Evolutionary conservation across 2,888 invertebrate genomes (phyloP).

Genomic region (Amblyteles armatorius): DNA sequence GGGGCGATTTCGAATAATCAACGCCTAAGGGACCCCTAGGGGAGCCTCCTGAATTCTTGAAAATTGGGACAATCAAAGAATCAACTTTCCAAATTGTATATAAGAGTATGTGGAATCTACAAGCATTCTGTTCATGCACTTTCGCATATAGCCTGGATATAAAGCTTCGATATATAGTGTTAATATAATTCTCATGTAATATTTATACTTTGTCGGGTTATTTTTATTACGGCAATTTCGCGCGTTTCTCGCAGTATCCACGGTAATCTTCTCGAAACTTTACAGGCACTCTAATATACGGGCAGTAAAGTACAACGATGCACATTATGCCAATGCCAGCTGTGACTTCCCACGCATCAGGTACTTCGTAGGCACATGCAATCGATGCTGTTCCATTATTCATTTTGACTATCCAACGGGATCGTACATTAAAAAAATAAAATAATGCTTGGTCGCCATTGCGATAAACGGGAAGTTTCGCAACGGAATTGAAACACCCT

Average conservation of each 20-base stretch:
- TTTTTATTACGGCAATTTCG: constrained; percentile 47
- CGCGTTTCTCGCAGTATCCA: background rate
- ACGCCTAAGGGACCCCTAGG: background rate
- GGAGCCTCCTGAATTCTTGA: background rate
- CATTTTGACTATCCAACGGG: constrained; percentile 14
- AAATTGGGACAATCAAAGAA: no score
- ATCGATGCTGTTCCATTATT: constrained; percentile 30
- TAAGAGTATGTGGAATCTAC: background rate
- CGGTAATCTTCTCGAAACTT: constrained; percentile 29
- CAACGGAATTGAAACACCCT: background rate
- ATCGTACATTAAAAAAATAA: background rate
- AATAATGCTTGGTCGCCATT: background rate
- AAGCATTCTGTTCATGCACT: background rate
- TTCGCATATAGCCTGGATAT: background rate
- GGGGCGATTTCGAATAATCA: background rate
- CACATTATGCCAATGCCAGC: constrained; percentile 43
- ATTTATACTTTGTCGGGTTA: background rate
- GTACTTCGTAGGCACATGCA: background rate
- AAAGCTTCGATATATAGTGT: no score
- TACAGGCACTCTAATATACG: constrained; percentile 49
- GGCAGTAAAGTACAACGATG: constrained; percentile 35
- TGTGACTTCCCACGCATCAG: background rate
- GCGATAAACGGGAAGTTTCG: background rate
- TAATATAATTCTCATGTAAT: no score
- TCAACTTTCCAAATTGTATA: background rate